These are phyloP conservation scores for Lineus longissimus DNA, from an alignment of 1,140 invertebrate genomes.

Conservation along the genomic window DNA sequence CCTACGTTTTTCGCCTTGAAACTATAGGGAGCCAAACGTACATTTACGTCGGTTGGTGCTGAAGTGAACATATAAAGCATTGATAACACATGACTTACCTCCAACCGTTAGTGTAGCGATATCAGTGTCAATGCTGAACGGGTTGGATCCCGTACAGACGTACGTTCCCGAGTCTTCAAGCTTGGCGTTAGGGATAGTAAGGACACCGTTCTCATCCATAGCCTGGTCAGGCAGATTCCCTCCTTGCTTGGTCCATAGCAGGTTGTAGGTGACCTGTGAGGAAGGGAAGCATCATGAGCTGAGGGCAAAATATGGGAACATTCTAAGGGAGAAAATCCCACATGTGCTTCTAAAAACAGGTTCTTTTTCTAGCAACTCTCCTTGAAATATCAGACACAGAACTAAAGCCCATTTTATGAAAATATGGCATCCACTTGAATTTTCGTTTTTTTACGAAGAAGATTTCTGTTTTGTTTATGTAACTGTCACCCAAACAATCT, in stretches of 20 bases:
- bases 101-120: slow-evolving; percentile 71
- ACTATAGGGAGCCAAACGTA: no score
- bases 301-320: background rate
- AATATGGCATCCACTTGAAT: no score
- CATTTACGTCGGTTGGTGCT: no score
- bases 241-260: slow-evolving; percentile 74
- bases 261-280: slow-evolving; percentile 43
- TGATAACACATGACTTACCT: slow-evolving; percentile 57
- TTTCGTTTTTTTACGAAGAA: no score
- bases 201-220: slow-evolving; percentile 60
- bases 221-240: slow-evolving; percentile 64
- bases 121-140: slow-evolving; percentile 55
- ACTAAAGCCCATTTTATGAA: no score
- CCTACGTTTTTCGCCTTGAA: no score
- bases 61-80: no score
- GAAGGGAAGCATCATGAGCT: background rate
- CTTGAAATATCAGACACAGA: no score
- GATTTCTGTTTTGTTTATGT: no score
- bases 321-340: background rate
- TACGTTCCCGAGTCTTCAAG: slow-evolving; percentile 81
- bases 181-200: slow-evolving; percentile 72
- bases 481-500: no score
- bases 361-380: no score
- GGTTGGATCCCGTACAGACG: slow-evolving; percentile 75
- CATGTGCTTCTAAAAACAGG: no score